Conservation (phyloP, 2,113 vertebrate species). For the Tonatia bakeri region DNA sequence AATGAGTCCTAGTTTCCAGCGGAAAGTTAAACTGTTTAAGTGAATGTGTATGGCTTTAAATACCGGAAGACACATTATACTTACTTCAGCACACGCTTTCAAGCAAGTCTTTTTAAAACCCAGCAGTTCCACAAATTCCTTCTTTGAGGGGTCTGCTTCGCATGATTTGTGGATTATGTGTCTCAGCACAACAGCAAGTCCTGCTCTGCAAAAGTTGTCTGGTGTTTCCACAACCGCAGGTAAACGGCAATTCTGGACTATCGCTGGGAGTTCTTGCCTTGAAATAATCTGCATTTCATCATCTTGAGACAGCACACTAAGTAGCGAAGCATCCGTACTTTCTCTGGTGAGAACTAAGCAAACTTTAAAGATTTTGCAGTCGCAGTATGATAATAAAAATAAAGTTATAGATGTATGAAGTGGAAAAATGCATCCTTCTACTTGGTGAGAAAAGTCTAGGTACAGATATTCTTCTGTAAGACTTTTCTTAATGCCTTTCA, state of each 20-base stretch:
- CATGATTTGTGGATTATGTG: conserved; percentile 87
- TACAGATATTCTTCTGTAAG: conserved; percentile 84
- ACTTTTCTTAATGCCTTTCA: conserved; percentile 80
- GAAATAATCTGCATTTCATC: conserved; percentile 78
- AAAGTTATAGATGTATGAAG: conserved; percentile 91
- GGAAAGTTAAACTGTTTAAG: neutral
- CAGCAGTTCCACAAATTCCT: conserved; percentile 87
- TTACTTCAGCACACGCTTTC: conserved; percentile 98
- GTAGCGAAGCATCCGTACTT: conserved; percentile 59
- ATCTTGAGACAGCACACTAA: conserved; percentile 63
- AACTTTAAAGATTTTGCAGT: conserved; percentile 88
- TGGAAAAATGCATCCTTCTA: conserved; percentile 82
- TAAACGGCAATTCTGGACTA: conserved; percentile 88
- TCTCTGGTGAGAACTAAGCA: conserved; percentile 81
- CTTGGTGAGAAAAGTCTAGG: conserved; percentile 81
- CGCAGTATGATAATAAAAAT: conserved; percentile 94
- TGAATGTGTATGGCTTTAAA: neutral
- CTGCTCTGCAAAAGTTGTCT: conserved; percentile 89
- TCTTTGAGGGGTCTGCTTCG: conserved; percentile 83
- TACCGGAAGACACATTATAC: conserved; percentile 63
- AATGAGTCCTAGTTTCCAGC: neutral
- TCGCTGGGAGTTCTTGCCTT: conserved; percentile 80
- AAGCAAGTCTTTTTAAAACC: conserved; percentile 98
- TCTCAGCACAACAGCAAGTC: conserved; percentile 93
- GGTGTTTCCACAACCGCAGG: conserved; percentile 86